These are phyloP conservation scores for Sceloporus undulatus DNA, from an alignment of 2,113 vertebrate species.

Conservation along the genomic window DNA sequence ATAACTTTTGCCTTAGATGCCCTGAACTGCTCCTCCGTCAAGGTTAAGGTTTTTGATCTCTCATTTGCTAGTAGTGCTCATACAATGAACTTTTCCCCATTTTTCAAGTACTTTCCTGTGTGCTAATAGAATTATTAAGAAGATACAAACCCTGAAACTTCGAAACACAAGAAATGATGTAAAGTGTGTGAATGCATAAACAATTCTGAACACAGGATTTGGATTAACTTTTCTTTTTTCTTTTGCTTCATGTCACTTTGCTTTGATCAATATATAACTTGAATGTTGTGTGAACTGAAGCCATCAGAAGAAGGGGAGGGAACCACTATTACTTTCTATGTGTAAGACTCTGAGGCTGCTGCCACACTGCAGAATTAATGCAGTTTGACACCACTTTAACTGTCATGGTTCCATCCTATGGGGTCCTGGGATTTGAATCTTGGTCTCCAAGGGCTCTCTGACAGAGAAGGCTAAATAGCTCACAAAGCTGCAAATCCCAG, in stretches of 20 bases:
- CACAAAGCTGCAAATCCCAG: too few relatives aligned
- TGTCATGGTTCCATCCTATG: too few relatives aligned
- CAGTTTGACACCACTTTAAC: too few relatives aligned
- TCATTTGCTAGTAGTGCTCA: not conserved
- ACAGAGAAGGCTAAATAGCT: too few relatives aligned
- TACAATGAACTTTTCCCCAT: too few relatives aligned
- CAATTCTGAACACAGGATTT: not conserved
- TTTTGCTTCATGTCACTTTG: too few relatives aligned
- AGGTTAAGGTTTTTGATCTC: not conserved
- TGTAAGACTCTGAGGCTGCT: too few relatives aligned
- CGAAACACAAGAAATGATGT: not conserved
- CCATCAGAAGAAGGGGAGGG: not conserved
- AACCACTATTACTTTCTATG: not conserved
- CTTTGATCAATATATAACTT: not conserved
- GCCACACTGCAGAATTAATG: too few relatives aligned
- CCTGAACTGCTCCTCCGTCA: not conserved
- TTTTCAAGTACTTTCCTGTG: not conserved
- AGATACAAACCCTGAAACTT: not conserved
- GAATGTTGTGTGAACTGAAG: not conserved
- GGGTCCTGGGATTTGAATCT: too few relatives aligned
- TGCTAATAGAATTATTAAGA: not conserved
- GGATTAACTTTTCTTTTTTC: too few relatives aligned
- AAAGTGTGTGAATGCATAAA: not conserved
- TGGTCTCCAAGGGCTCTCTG: too few relatives aligned
- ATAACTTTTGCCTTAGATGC: not conserved